Evolutionary conservation across 2,888 invertebrate species (phyloP).

Genomic region (Galeopsomyia nigrocyanea): DNA sequence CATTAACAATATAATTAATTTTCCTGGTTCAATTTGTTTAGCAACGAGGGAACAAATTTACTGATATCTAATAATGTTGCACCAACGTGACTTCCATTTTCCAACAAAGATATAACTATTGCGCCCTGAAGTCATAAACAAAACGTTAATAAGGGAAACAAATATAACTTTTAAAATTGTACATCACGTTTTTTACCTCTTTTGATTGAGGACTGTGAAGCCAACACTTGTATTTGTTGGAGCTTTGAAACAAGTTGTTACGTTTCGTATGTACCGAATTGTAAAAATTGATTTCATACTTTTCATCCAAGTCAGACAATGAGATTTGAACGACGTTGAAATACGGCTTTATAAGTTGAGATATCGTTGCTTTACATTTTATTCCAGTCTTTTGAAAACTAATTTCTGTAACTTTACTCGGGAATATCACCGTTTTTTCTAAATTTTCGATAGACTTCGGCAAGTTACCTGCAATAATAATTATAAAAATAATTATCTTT

Average conservation of each 20-base stretch:
- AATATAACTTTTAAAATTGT: too few species aligned
- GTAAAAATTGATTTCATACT: constrained; percentile 54
- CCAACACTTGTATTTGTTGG: constrained; percentile 54
- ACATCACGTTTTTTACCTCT: constrained; percentile 42
- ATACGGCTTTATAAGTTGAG: constrained; percentile 55
- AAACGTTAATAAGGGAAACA: not conserved
- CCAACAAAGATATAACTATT: constrained; percentile 55
- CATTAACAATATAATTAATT: not conserved
- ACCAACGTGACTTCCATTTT: constrained; percentile 52
- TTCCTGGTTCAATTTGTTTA: constrained; percentile 49
- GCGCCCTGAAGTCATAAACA: constrained; percentile 53
- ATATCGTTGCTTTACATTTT: constrained; percentile 51
- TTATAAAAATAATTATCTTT: not conserved
- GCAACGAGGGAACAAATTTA: constrained; percentile 54
- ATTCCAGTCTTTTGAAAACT: constrained; percentile 54
- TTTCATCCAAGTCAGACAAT: constrained; percentile 47
- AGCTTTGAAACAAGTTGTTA: constrained; percentile 56
- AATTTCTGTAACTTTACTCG: constrained; percentile 50
- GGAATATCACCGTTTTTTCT: constrained; percentile 51
- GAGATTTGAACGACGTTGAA: constrained; percentile 56
- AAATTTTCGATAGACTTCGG: constrained; percentile 50
- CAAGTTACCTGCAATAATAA: constrained; percentile 49
- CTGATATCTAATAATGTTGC: constrained; percentile 54
- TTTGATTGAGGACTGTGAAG: constrained; percentile 59
- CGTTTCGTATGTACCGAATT: constrained; percentile 54